Percentiles rank a stretch among this genome's conserved stretches.
These are phyloP conservation scores for Linyphia triangularis DNA, from an alignment of 2,888 invertebrate species.

Conservation along the genomic window DNA sequence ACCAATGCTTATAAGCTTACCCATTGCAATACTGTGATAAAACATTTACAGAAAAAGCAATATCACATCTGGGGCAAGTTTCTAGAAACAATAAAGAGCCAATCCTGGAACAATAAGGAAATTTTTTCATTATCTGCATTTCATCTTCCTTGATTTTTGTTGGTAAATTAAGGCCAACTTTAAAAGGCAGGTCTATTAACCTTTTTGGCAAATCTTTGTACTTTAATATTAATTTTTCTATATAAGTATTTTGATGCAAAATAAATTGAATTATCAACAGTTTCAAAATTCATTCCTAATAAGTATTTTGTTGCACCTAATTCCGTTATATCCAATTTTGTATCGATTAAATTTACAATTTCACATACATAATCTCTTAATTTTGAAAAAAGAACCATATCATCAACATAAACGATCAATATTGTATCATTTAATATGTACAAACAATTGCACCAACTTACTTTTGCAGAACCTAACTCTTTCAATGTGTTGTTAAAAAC, in stretches of 20 bases:
- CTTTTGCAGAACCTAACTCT: neutral
- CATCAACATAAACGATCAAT: neutral
- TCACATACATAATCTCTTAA: neutral
- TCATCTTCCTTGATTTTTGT: no score
- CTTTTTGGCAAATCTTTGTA: no score
- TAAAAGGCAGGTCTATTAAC: no score
- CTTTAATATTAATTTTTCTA: no score
- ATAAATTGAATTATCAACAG: neutral
- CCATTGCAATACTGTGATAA: no score
- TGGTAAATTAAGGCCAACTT: no score
- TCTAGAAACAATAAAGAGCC: no score
- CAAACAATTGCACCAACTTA: neutral
- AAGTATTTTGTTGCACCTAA: neutral
- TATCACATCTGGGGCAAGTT: no score
- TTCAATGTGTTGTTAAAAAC: neutral
- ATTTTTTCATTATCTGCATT: no score
- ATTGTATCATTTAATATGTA: neutral
- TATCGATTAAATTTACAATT: neutral
- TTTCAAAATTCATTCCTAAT: conserved; percentile 1
- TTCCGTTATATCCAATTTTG: neutral
- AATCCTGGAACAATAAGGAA: no score
- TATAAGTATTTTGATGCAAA: neutral
- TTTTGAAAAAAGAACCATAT: neutral
- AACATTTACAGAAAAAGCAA: no score
- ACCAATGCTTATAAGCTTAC: no score